Evolutionary conservation across 2,797 vertebrate genomes (phyloP), one percentile per base, ranked within the genome.

Genomic region (Tokudaia tokunoshimensis): DNA sequence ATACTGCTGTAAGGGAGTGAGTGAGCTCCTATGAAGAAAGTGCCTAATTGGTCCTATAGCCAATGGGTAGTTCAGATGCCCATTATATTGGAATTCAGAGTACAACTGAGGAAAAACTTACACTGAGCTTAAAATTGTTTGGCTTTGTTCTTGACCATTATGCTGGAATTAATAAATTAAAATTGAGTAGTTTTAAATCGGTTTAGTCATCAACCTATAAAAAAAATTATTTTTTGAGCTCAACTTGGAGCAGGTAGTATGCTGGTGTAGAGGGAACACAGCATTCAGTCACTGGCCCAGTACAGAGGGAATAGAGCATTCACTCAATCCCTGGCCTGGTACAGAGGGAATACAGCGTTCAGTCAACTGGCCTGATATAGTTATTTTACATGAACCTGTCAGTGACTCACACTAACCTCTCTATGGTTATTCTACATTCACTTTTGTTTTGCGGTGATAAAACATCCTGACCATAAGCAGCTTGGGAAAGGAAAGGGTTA

Each of bases 41-140:
- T 61, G 15, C 14, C 22, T 31, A 20, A 6, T n/a, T 0, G 67
- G 31, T 59, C 19, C n/a, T n/a, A 19, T 31, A 80, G 17, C 17
- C 31, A 61, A n/a, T n/a, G 6, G 14, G 14, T n/a, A 92, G 12
- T 26, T 24, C 6, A 24, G 47, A n/a, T 12, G 26, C 11, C 10
- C 50, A 11, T 72, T 87, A 72, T 55, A 17, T n/a, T 37, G 50
- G 31, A 41, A 55, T 96, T 96, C 89, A 87, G 85, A 89, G 57
- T 91, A 72, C 34, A 95, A 70, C 61, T 90, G 24, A 82, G 31
- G 20, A 76, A 80, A 41, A 17, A 7, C 6, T 0, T 37, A 81
- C 84, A 65, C 70, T 76, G 75, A 61, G 41, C 8, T 96, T 87
- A 85, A 96, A 93, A 96, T 50, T 75, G 81, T 41, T 86, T 94